Percentiles rank a stretch among this genome's conserved stretches.
These are phyloP conservation scores for Phylloscopus trochiloides DNA, from an alignment of 2,113 vertebrate species.

Conservation along the genomic window DNA sequence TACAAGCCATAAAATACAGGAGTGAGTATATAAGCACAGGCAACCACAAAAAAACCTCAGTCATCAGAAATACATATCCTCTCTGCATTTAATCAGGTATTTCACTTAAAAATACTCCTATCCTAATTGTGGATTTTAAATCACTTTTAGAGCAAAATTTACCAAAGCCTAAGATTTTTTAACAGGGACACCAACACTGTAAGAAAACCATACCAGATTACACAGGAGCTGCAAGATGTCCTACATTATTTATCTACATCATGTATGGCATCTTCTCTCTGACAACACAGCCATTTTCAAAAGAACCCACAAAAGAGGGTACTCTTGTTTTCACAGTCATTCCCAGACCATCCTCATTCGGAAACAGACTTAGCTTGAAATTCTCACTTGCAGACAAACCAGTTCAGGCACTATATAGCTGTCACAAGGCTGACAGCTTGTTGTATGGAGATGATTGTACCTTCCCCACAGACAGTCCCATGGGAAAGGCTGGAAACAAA, in stretches of 20 bases:
- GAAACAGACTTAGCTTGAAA: neutral
- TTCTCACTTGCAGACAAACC: neutral
- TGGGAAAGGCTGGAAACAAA: neutral
- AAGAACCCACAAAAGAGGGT: neutral
- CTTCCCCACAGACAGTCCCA: neutral
- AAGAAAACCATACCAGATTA: neutral
- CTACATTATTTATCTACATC: neutral
- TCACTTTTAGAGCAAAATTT: neutral
- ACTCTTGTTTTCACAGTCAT: neutral
- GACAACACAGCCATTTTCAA: neutral
- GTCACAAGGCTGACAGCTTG: conserved; percentile 37
- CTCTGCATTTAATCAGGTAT: conserved; percentile 24
- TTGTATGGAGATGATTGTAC: neutral
- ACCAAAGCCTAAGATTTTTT: neutral
- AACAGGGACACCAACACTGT: neutral
- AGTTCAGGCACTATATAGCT: neutral
- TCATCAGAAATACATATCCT: conserved; percentile 8
- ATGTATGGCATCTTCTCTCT: neutral
- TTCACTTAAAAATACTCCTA: conserved; percentile 39
- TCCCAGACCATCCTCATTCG: neutral
- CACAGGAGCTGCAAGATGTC: neutral
- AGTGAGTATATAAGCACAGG: neutral
- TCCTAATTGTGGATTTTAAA: neutral
- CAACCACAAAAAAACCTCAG: conserved; percentile 27
- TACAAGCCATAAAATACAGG: conserved; percentile 68